phyloP scores from a whole-genome alignment of 2,888 invertebrate species.

The Gryllus longicercus region DNA sequence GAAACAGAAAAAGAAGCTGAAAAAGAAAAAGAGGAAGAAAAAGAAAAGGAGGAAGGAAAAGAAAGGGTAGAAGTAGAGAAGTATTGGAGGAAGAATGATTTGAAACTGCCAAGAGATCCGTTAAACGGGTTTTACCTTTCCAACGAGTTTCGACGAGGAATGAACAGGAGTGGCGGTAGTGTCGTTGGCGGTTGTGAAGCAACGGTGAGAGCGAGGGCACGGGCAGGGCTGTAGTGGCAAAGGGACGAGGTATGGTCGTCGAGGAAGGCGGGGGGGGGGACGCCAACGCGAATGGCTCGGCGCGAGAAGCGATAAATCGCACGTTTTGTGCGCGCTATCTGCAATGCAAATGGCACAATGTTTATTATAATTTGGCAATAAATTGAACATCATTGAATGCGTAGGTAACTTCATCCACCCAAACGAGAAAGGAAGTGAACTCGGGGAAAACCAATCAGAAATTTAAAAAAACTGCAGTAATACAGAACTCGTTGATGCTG shows the following conservation, averaged over 20 bases:
- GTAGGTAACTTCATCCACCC: neutral
- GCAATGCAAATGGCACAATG: constrained; percentile 2
- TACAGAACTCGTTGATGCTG: neutral
- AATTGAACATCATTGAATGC: constrained; percentile 10
- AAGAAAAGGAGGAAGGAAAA: neutral
- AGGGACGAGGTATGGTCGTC: too few species aligned
- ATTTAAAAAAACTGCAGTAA: neutral
- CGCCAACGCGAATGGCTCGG: neutral
- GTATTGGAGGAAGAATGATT: neutral
- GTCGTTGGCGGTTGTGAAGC: too few species aligned
- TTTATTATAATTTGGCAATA: constrained; percentile 9
- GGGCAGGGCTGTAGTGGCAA: too few species aligned
- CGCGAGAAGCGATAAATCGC: constrained; percentile 6
- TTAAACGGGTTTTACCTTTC: too few species aligned
- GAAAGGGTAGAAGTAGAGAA: neutral
- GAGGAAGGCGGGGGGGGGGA: too few species aligned
- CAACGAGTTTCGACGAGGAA: too few species aligned
- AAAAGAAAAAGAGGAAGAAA: neutral
- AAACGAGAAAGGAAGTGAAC: neutral
- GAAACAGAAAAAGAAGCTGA: neutral
- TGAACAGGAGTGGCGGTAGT: too few species aligned
- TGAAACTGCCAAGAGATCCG: too few species aligned
- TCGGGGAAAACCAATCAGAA: constrained; percentile 17
- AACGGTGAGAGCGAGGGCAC: too few species aligned
- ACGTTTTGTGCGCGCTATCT: neutral